Conservation (phyloP, 2,797 vertebrate genomes). For the Todus mexicanus region DNA sequence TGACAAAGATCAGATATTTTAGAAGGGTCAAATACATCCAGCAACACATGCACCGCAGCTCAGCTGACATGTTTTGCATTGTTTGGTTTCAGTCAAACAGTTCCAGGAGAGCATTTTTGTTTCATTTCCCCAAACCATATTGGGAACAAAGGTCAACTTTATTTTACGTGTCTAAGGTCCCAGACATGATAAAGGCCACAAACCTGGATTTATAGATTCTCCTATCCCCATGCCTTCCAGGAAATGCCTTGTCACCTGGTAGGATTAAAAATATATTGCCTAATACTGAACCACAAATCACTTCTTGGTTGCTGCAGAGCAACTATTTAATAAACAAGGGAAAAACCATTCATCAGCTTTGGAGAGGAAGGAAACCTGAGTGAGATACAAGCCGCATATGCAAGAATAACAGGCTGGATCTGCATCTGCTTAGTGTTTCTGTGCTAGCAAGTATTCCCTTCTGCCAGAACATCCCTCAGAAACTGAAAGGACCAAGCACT, state of each 20-base stretch:
- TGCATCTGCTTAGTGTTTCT: background rate
- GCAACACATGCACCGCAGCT: fast-evolving
- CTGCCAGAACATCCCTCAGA: background rate
- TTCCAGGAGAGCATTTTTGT: background rate
- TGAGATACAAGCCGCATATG: fast-evolving
- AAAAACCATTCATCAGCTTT: background rate
- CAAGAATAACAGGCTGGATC: background rate
- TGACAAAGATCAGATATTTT: slow-evolving; percentile 14
- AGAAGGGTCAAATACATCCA: background rate
- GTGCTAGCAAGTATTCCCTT: background rate
- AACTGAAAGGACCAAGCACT: background rate
- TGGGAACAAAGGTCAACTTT: background rate
- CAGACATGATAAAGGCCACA: background rate
- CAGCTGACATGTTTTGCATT: background rate
- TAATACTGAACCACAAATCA: background rate
- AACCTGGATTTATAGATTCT: background rate
- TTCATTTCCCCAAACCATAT: background rate
- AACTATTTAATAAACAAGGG: background rate
- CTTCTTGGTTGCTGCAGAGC: background rate
- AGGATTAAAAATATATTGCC: background rate
- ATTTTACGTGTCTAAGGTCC: background rate
- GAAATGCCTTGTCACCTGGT: background rate
- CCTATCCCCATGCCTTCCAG: background rate
- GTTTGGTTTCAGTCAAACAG: background rate
- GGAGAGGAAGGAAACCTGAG: background rate